Conservation (phyloP, 2,797 vertebrate species). For the Limnodromus scolopaceus region DNA sequence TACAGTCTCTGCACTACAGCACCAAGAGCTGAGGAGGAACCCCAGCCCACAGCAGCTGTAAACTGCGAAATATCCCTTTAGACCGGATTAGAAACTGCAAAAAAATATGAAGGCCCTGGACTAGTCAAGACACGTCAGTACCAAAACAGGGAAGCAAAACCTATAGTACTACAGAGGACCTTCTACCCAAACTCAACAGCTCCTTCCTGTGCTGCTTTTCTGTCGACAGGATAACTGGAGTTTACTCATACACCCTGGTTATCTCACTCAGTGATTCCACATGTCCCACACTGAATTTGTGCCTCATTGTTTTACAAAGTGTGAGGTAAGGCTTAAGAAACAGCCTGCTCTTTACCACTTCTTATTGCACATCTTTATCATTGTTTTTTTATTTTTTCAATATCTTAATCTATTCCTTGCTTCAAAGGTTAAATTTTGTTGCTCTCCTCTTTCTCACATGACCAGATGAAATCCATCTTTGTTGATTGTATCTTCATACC, state of each 20-base stretch:
- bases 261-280: not conserved
- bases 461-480: not conserved
- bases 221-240: not conserved
- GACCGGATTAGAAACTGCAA: not conserved
- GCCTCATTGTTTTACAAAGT: not conserved
- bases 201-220: not conserved
- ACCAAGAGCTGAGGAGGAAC: not conserved
- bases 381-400: not conserved
- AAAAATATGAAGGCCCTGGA: not conserved
- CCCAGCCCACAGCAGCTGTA: not conserved
- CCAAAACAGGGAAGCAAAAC: not conserved
- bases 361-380: not conserved
- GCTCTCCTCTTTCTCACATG: not conserved
- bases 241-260: not conserved
- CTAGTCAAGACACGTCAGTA: not conserved
- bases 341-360: not conserved
- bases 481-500: not conserved
- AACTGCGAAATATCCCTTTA: not conserved
- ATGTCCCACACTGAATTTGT: not conserved
- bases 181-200: not conserved
- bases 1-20: not conserved
- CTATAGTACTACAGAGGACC: not conserved
- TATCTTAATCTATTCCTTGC: not conserved
- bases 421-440: not conserved
- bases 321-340: not conserved